Evolutionary conservation across 2,888 invertebrate genomes (phyloP), one percentile per base, ranked within the genome.

Genomic region (Apamea crenata): DNA sequence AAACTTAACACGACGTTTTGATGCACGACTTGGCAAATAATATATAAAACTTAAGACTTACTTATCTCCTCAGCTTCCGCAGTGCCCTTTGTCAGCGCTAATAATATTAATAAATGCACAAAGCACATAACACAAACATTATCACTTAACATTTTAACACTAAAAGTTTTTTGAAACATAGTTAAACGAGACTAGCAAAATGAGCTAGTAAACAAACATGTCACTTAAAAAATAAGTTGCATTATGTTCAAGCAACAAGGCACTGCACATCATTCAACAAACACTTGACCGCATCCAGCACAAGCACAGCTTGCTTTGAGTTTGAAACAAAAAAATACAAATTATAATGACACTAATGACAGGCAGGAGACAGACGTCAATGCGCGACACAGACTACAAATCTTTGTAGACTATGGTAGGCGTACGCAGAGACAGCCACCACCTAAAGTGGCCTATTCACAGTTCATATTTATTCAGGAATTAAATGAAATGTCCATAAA

Each of bases 71-170:
- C 94, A 85, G 96, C 94, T 91, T 91, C 92, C 80, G 92, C 94
- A 84, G 91, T 91, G 90, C 94, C 94, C 95, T 95, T 95, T 95
- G 95, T 95, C 93, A 94, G 91, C 85, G 93, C 92, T 91, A 95
- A 91, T 91, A 95, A 91, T 94, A 95, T 91, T 91, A 95, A 91
- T 91, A 94, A 94, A 94, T 89, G 89, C 90, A 95, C 93, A 90
- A 93, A 92, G 90, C 94, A 94, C 93, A 90, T 91, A 91, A 93
- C 94, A 95, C 92, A 92, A 90, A 91, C 92, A 93, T 92, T 89
- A 91, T 93, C 92, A 93, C 92, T 87, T 81, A 93, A 94, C 96
- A 96, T 96, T 94, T 93, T 96, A 90, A 89, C 93, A 94, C 93
- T 86, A 82, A 84, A 89, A 89, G 88, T 90, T 89, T 84, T 91